Evolutionary conservation across 1,140 invertebrate genomes (phyloP).

Genomic region (Daktulosphaira vitifoliae): DNA sequence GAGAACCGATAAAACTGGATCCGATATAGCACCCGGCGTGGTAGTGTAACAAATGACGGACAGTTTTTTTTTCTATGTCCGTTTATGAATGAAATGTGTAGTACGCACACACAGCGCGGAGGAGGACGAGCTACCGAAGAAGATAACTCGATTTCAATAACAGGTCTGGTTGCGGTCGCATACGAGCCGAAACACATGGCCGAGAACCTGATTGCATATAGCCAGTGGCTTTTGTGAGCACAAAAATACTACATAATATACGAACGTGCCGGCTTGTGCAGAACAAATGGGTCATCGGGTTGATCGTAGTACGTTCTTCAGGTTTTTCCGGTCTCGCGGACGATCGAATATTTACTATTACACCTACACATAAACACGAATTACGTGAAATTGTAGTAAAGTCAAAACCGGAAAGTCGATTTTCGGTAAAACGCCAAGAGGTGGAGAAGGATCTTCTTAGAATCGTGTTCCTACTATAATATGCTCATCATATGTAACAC

Average conservation of each 20-base stretch:
- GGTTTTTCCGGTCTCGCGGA: conserved; percentile 28
- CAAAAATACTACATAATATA: too few relatives aligned
- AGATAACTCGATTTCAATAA: conserved; percentile 27
- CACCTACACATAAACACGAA: too few relatives aligned
- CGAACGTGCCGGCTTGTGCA: background rate
- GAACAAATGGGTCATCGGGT: conserved; percentile 22
- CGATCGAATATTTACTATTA: background rate
- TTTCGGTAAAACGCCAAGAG: too few relatives aligned
- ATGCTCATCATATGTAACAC: too few relatives aligned
- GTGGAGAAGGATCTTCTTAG: too few relatives aligned
- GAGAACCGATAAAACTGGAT: conserved; percentile 17
- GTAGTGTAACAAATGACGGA: too few relatives aligned
- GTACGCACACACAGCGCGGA: too few relatives aligned
- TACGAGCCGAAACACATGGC: background rate
- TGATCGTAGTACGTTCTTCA: background rate
- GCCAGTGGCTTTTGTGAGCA: conserved; percentile 26
- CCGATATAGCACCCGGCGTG: conserved; percentile 6
- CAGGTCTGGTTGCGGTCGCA: background rate
- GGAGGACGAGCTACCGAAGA: too few relatives aligned
- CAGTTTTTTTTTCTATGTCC: background rate
- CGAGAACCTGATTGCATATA: conserved; percentile 21
- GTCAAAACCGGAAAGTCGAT: too few relatives aligned
- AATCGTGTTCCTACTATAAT: too few relatives aligned
- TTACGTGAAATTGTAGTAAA: too few relatives aligned
- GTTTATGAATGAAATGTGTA: conserved; percentile 26